A percentile compares a stretch with the other conserved stretches of the same genome.
phyloP scores from a whole-genome alignment of 2,888 invertebrate species.

The Sminthurides aquaticus region DNA sequence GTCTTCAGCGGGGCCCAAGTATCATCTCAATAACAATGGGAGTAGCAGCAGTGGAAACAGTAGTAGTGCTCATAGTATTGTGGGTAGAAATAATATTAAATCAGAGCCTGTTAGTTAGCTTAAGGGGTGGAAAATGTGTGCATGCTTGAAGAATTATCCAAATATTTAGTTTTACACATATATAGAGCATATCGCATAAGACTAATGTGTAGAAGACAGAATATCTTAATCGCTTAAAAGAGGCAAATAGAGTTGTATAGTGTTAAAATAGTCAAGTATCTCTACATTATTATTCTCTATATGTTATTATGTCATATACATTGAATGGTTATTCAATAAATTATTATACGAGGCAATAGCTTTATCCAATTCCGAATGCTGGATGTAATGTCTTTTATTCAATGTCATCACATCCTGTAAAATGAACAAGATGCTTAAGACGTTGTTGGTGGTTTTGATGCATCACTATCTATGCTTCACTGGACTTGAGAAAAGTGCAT shows the following conservation, averaged over 20 bases:
- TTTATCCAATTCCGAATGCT: no score
- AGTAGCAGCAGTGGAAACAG: conserved; percentile 11
- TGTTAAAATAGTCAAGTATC: neutral
- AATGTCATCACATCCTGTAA: no score
- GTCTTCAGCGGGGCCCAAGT: neutral
- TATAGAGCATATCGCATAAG: neutral
- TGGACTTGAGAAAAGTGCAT: no score
- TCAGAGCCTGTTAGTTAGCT: conserved; percentile 22
- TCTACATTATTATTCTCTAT: neutral
- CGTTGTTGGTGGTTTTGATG: no score
- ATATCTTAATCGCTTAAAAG: neutral
- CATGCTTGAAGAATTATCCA: neutral
- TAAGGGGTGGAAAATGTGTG: neutral
- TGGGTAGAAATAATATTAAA: conserved; percentile 15
- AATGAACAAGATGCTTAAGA: no score
- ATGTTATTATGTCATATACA: no score
- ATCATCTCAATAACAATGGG: conserved; percentile 3
- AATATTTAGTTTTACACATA: no score
- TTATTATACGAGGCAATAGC: no score
- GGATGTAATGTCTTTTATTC: no score
- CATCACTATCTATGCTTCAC: no score
- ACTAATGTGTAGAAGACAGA: neutral
- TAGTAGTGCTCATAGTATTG: conserved; percentile 6
- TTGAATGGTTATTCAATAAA: no score
- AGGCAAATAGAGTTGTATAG: neutral